Evolutionary conservation across 2,113 vertebrate genomes (phyloP).

Genomic region (Seriola aureovittata): DNA sequence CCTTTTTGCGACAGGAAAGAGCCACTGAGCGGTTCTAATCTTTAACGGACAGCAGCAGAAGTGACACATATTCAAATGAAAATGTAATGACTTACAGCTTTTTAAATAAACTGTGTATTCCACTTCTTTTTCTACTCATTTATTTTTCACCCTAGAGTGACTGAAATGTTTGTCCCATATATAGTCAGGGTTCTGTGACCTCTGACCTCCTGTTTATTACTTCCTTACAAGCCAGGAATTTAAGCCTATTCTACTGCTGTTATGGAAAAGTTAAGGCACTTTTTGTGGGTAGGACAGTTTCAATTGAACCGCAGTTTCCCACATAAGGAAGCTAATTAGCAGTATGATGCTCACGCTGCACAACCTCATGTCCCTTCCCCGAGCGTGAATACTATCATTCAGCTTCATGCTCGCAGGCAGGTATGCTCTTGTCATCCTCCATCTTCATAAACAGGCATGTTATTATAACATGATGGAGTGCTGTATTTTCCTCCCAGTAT

Average conservation of each 20-base stretch:
- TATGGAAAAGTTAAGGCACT: neutral
- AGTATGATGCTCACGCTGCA: slow-evolving; percentile 14
- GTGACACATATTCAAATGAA: neutral
- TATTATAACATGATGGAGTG: slow-evolving; percentile 84
- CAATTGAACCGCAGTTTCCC: slow-evolving; percentile 35
- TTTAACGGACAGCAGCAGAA: neutral
- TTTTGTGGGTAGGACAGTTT: slow-evolving; percentile 12
- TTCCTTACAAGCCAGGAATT: neutral
- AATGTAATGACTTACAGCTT: neutral
- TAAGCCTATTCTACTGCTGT: neutral
- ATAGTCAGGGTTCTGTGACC: neutral
- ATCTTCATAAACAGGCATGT: slow-evolving; percentile 92
- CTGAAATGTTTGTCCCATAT: neutral
- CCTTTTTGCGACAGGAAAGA: neutral
- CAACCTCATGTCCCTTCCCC: slow-evolving; percentile 16
- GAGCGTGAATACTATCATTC: slow-evolving; percentile 63
- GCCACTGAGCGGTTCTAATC: neutral
- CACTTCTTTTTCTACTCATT: neutral
- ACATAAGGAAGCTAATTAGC: slow-evolving; percentile 61
- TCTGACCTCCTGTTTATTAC: neutral
- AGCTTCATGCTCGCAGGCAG: slow-evolving; percentile 66
- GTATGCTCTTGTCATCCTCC: slow-evolving; percentile 79
- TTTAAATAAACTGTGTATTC: neutral
- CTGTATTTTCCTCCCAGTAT: slow-evolving; percentile 48
- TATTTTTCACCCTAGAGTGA: neutral